Percentiles rank a stretch among this genome's conserved stretches.
phyloP scores from a whole-genome alignment of 35 echinoderm and acorn worm genomes.

The Apostichopus californicus region DNA sequence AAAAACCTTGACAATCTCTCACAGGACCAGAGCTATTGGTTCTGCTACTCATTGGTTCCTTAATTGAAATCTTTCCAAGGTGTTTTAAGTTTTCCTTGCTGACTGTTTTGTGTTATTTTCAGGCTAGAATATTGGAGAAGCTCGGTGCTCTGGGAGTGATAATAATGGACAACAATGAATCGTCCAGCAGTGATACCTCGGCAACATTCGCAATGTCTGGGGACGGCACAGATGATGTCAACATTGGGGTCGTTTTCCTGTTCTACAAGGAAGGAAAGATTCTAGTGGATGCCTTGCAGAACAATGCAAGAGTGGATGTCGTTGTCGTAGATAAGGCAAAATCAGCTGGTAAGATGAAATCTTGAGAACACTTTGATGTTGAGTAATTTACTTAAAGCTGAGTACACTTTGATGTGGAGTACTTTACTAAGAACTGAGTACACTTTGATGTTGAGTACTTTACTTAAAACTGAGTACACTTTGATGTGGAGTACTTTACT shows the following conservation, averaged over 20 bases:
- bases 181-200: slow-evolving; percentile 73
- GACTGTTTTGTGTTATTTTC: background rate
- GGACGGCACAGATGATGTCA: slow-evolving; percentile 84
- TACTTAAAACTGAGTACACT: too few relatives aligned
- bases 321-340: slow-evolving; percentile 76
- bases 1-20: too few relatives aligned
- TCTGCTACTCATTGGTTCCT: too few relatives aligned
- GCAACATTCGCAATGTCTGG: slow-evolving; percentile 95
- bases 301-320: slow-evolving; percentile 55
- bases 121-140: slow-evolving; percentile 76
- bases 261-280: slow-evolving; percentile 90
- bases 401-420: too few relatives aligned
- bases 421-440: too few relatives aligned
- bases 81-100: background rate
- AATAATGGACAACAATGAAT: slow-evolving; percentile 82
- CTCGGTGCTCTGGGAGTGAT: slow-evolving; percentile 80
- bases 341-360: slow-evolving; percentile 49
- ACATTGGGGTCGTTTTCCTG: slow-evolving; percentile 79
- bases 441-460: too few relatives aligned
- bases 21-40: too few relatives aligned
- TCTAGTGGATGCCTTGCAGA: slow-evolving; percentile 69
- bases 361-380: too few relatives aligned
- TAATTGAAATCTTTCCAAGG: background rate
- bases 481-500: too few relatives aligned
- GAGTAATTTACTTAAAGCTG: too few relatives aligned